phyloP scores from a whole-genome alignment of 2,113 vertebrate genomes.

The Clarias magur region DNA sequence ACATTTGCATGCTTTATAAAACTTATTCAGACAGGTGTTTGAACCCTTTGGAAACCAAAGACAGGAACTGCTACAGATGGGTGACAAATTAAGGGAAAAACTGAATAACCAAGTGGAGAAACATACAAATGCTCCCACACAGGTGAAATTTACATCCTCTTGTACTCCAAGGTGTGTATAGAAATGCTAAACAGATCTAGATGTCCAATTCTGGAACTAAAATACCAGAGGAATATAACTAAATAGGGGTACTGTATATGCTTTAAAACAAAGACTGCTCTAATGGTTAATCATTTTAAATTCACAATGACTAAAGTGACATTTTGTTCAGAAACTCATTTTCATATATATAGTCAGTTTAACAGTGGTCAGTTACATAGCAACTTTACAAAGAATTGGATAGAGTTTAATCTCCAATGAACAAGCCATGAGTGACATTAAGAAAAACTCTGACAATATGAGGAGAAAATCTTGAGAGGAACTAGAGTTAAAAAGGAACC shows the following conservation, averaged over 20 bases:
- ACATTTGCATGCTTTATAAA: conserved; percentile 9
- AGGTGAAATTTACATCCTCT: neutral
- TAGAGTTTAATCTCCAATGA: neutral
- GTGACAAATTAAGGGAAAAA: conserved; percentile 1
- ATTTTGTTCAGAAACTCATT: neutral
- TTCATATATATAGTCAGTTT: neutral
- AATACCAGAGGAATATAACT: neutral
- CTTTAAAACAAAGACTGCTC: neutral
- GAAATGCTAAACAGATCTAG: neutral
- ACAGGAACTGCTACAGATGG: neutral
- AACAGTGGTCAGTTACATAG: neutral
- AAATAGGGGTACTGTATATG: neutral
- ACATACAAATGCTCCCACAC: neutral
- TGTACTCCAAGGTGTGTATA: neutral
- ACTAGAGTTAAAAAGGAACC: neutral
- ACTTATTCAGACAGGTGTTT: neutral
- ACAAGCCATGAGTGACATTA: neutral
- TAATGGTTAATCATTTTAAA: neutral
- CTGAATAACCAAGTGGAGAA: neutral
- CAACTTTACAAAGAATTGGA: neutral
- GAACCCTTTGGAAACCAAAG: neutral
- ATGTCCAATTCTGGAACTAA: neutral
- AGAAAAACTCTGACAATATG: neutral
- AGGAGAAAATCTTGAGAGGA: neutral
- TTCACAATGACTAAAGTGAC: neutral